These are phyloP conservation scores for Macheiramphus alcinus DNA, from an alignment of 2,113 vertebrate genomes.

Conservation along the genomic window DNA sequence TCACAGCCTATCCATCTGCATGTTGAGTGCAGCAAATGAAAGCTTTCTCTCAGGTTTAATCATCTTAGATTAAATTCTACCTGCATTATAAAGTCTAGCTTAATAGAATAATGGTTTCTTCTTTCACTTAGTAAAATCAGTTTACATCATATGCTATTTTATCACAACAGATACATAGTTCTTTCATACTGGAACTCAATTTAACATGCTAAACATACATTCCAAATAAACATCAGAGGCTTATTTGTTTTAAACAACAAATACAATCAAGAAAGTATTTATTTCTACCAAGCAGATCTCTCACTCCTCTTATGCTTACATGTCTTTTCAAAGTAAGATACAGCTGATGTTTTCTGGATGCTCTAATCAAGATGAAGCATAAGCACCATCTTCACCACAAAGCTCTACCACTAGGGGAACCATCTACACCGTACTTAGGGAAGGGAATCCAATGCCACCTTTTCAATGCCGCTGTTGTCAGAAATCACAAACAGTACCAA, in stretches of 20 bases:
- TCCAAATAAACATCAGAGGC: not conserved
- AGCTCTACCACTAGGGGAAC: not conserved
- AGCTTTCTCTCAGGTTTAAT: not conserved
- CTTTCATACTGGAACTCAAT: not conserved
- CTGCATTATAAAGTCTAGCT: not conserved
- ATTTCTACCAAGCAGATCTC: not conserved
- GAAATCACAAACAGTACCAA: not conserved
- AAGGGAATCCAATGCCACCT: not conserved
- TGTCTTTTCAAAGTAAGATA: not conserved
- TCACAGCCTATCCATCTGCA: not conserved
- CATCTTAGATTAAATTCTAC: not conserved
- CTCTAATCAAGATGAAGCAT: not conserved
- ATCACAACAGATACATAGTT: not conserved
- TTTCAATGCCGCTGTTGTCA: not conserved
- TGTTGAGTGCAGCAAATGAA: not conserved
- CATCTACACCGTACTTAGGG: not conserved
- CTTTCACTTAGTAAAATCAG: not conserved
- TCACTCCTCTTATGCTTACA: not conserved
- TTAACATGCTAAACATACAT: not conserved
- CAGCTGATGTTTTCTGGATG: not conserved
- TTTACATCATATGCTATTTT: not conserved
- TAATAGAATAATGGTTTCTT: not conserved
- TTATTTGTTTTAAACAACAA: not conserved
- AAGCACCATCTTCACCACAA: not conserved
- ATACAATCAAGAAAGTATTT: not conserved